These are phyloP conservation scores for Fulmarus glacialis DNA, from an alignment of 2,113 vertebrate genomes.

Conservation along the genomic window DNA sequence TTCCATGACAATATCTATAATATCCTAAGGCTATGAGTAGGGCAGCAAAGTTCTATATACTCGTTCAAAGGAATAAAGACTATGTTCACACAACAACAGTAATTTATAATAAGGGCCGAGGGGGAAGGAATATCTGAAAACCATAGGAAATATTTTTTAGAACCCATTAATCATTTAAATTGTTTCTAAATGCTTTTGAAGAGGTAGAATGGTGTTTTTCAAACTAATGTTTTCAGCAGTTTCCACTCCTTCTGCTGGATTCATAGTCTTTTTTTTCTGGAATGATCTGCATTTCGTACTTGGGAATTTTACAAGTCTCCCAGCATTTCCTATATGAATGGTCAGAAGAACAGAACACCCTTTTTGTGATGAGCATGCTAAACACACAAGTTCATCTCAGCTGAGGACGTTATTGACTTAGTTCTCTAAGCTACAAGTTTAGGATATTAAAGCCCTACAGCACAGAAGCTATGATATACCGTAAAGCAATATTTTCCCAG, in stretches of 20 bases:
- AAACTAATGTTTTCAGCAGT: neutral
- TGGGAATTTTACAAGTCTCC: neutral
- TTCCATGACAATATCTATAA: neutral
- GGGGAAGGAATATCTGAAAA: neutral
- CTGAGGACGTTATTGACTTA: neutral
- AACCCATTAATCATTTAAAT: conserved; percentile 5
- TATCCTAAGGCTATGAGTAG: neutral
- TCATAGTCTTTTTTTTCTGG: neutral
- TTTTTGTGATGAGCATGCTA: neutral
- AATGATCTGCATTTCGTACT: neutral
- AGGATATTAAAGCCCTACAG: neutral
- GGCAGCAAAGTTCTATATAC: neutral
- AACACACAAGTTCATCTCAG: neutral
- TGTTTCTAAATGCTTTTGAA: neutral
- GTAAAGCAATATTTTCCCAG: neutral
- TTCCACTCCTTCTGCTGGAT: conserved; percentile 3
- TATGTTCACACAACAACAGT: neutral
- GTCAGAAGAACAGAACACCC: neutral
- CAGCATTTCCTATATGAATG: neutral
- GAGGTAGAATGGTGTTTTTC: neutral
- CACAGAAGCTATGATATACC: neutral
- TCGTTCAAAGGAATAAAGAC: neutral
- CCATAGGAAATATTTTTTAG: neutral
- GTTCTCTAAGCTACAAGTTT: neutral
- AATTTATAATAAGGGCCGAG: neutral